Percentiles rank a stretch among this genome's conserved stretches.
These are phyloP conservation scores for Pygoscelis adeliae DNA, from an alignment of 2,113 vertebrate species.

Conservation along the genomic window DNA sequence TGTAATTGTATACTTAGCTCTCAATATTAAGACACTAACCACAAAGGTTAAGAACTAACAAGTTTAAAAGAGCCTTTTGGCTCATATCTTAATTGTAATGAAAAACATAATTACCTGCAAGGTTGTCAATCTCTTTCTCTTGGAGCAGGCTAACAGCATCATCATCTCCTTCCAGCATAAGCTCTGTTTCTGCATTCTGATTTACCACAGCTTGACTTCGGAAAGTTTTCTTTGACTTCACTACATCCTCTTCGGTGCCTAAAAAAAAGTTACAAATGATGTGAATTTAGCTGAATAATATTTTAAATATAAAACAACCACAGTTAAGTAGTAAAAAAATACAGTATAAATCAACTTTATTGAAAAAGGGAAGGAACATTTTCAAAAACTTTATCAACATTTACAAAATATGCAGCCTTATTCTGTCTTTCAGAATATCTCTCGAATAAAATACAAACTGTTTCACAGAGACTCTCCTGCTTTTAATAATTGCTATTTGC, in stretches of 20 bases:
- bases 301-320: neutral
- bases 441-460: neutral
- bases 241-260: constrained; percentile 85
- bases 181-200: constrained; percentile 89
- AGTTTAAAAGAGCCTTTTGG: neutral
- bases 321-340: neutral
- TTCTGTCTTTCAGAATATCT: neutral
- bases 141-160: constrained; percentile 92
- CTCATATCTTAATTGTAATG: neutral
- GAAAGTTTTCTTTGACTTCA: constrained; percentile 86
- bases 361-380: neutral
- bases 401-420: neutral
- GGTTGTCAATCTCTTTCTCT: constrained; percentile 95
- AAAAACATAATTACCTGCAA: constrained; percentile 84
- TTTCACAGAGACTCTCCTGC: neutral
- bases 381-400: neutral
- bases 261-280: constrained; percentile 22
- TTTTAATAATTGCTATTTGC: constrained; percentile 6
- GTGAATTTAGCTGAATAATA: neutral
- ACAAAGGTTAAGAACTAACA: neutral
- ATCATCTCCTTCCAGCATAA: constrained; percentile 93
- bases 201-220: constrained; percentile 83
- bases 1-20: neutral
- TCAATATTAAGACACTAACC: neutral
- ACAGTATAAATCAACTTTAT: neutral